Base-by-base conservation (phyloP, 92 coral and sea anemone genomes). In the Porites divaricata region DNA sequence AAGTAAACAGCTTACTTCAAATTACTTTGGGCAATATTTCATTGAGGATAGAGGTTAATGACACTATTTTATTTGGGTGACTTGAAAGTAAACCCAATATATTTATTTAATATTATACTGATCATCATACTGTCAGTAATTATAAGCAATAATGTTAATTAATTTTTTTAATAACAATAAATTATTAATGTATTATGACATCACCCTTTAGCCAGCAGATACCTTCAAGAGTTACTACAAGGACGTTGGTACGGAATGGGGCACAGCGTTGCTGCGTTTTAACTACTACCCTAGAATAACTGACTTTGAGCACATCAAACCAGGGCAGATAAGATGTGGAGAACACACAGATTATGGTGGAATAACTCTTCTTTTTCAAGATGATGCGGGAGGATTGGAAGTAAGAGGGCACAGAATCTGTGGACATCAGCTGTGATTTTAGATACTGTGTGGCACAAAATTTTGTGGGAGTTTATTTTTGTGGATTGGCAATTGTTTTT, bases 271-370 rank as follows among this genome's bases (percentile, higher is more conserved):
- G 58, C 83, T 92, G 67, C 88, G 96, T 63, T 88, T 93, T 12
- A 93, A 93, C 83, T 92, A 87, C 68, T 92, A 92, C 88, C 93
- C 93, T 35, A 67, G 75, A 77, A 72, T 93, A 45, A 72, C 86
- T 28, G 86, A 88, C 53, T 54, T 77, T 57, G 76, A 28, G 24
- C 79, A 71, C 7, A 70, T 90, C 56, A 90, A 87, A 50, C 93
- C 95, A 0, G 93, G 95, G 11, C 95, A 90, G 87, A 90, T 93
- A 24, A 73, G 98, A 17, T 93, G 96, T 72, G 98, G 93, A 9
- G 98, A 93, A 62, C 98, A 95, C 70, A 84, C 93, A 9, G 98
- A 95, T 80, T 95, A 83, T 88, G 94, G 93, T 65, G 94, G 90
- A 9, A 89, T 95, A 20, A 95, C 98, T 1, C 89, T 95, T 7